These are phyloP conservation scores for Ophiothrix spiculata DNA, from an alignment of 35 echinoderm and acorn worm genomes.

Conservation along the genomic window DNA sequence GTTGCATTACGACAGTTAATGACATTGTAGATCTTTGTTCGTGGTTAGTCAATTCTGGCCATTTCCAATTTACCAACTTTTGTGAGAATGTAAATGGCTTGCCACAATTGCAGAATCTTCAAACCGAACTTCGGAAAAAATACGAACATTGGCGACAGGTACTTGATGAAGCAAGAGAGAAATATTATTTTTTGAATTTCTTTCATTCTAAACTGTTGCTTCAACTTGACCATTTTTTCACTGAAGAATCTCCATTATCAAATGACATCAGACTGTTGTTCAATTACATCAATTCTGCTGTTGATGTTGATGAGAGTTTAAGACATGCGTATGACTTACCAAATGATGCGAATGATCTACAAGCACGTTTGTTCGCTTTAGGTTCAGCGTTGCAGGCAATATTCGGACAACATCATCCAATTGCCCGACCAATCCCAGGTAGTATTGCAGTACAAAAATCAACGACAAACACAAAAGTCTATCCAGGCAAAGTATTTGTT, in stretches of 20 bases:
- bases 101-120: neutral
- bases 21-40: slow-evolving; percentile 35
- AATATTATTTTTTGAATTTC: slow-evolving; percentile 36
- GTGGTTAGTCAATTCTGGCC: slow-evolving; percentile 15
- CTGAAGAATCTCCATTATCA: neutral
- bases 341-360: neutral
- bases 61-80: slow-evolving; percentile 3
- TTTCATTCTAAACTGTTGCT: slow-evolving; percentile 25
- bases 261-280: neutral
- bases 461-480: slow-evolving; percentile 12
- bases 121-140: neutral
- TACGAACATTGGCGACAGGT: neutral
- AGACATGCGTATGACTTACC: neutral
- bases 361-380: slow-evolving; percentile 8
- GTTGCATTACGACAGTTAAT: slow-evolving; percentile 19
- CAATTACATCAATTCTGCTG: neutral
- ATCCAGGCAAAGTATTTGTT: slow-evolving; percentile 23
- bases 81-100: neutral
- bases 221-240: slow-evolving; percentile 33
- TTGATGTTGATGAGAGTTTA: neutral
- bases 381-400: slow-evolving; percentile 18
- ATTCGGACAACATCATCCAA: neutral
- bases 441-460: neutral
- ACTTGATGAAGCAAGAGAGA: slow-evolving; percentile 9
- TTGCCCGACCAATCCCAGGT: neutral